phyloP scores from a whole-genome alignment of 2,888 invertebrate genomes.

The Oscheius sp. region DNA sequence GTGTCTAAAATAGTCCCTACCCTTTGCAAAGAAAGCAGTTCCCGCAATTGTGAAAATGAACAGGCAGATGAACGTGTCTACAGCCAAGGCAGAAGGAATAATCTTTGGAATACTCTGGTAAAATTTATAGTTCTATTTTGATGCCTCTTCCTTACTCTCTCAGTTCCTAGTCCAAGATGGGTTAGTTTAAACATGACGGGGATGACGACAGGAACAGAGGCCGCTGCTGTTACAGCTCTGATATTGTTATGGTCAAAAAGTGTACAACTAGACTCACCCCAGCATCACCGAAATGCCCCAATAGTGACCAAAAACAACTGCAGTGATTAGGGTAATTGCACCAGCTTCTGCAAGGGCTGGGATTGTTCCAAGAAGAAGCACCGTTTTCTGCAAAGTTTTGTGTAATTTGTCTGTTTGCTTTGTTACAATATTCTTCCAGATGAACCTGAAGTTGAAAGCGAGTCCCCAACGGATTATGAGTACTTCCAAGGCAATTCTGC shows the following conservation, averaged over 20 bases:
- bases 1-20: neutral
- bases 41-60: constrained; percentile 44
- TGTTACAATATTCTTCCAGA: constrained; percentile 42
- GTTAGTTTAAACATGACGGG: constrained; percentile 43
- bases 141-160: constrained; percentile 34
- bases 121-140: neutral
- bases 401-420: neutral
- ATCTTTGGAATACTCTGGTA: constrained; percentile 48
- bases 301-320: constrained; percentile 37
- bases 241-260: neutral
- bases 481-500: constrained; percentile 45
- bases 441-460: constrained; percentile 43
- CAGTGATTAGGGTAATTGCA: constrained; percentile 39
- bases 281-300: constrained; percentile 40
- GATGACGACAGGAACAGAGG: constrained; percentile 46
- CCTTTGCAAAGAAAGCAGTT: constrained; percentile 42
- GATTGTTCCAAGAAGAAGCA: constrained; percentile 40
- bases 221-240: constrained; percentile 47
- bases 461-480: constrained; percentile 54
- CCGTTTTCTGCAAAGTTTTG: neutral
- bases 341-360: constrained; percentile 42
- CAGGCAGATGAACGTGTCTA: constrained; percentile 47
- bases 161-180: constrained; percentile 42
- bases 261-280: constrained; percentile 19
- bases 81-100: constrained; percentile 43